Percentiles rank a stretch among this genome's conserved stretches.
Evolutionary conservation across 2,888 invertebrate genomes (phyloP).

Genomic region (Drosophila infuscata): DNA sequence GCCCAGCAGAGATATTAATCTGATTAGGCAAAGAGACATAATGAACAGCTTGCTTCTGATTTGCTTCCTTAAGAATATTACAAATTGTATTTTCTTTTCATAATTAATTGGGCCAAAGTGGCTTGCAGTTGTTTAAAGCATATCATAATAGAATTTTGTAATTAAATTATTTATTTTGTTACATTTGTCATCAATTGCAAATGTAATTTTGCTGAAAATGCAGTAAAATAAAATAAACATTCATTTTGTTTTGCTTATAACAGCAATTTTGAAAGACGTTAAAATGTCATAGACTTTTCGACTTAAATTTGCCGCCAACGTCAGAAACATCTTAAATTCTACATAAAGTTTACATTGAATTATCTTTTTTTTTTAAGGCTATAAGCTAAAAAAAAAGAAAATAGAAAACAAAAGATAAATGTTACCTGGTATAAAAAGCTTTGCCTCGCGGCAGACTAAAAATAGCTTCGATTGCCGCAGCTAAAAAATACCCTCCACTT

Average conservation of each 20-base stretch:
- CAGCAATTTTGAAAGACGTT: neutral
- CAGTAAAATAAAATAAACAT: neutral
- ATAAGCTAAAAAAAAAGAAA: neutral
- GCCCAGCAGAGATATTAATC: constrained; percentile 2
- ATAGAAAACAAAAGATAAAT: neutral
- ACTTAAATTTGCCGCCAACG: neutral
- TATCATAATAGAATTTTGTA: constrained; percentile 10
- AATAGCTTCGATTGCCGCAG: constrained; percentile 35
- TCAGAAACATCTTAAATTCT: neutral
- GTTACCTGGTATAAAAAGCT: constrained; percentile 3
- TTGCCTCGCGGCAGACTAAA: constrained; percentile 16
- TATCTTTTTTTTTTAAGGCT: neutral
- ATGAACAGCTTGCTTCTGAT: constrained; percentile 35
- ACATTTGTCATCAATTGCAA: neutral
- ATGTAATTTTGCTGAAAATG: neutral
- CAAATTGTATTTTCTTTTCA: neutral
- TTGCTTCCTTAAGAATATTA: constrained; percentile 9
- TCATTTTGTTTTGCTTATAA: neutral
- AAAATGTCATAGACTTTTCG: neutral
- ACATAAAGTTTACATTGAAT: neutral
- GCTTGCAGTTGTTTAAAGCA: constrained; percentile 10
- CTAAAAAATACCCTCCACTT: constrained; percentile 2
- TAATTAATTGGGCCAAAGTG: constrained; percentile 24
- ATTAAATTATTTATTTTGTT: neutral
- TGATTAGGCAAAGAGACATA: constrained; percentile 23